Evolutionary conservation across 2,888 invertebrate species (phyloP).

Genomic region (Ophion slaviceki): DNA sequence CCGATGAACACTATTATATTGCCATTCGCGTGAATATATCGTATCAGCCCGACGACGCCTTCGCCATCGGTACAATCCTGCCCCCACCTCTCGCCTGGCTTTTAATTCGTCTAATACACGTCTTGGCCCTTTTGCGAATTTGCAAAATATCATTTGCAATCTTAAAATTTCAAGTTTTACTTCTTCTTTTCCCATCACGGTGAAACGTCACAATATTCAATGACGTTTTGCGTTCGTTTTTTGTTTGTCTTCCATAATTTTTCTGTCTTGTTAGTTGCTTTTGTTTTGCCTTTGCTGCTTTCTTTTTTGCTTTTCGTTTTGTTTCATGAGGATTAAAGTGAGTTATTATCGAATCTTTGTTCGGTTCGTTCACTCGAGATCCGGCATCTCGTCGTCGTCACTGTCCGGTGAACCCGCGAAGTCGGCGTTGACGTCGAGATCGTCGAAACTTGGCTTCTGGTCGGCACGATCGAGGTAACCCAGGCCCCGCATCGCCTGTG

Average conservation of each 20-base stretch:
- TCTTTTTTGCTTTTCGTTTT: constrained; percentile 50
- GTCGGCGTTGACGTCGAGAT: constrained; percentile 87
- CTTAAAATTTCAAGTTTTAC: constrained; percentile 44
- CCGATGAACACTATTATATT: constrained; percentile 70
- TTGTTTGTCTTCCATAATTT: constrained; percentile 35
- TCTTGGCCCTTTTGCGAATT: constrained; percentile 54
- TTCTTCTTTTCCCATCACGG: constrained; percentile 52
- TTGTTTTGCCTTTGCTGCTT: constrained; percentile 19
- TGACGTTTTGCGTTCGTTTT: constrained; percentile 30
- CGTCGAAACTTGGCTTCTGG: constrained; percentile 89
- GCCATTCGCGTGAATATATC: constrained; percentile 64
- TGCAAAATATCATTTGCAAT: constrained; percentile 66
- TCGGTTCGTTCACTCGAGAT: constrained; percentile 86
- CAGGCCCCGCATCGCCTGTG: constrained; percentile 90
- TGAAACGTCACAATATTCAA: constrained; percentile 1
- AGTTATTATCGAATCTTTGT: constrained; percentile 54
- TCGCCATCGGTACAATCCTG: constrained; percentile 29
- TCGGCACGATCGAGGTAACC: constrained; percentile 85
- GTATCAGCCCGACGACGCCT: constrained; percentile 14
- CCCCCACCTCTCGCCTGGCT: constrained; percentile 37
- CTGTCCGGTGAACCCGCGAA: constrained; percentile 86
- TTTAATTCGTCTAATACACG: background rate
- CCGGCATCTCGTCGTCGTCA: constrained; percentile 91
- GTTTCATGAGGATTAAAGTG: constrained; percentile 62
- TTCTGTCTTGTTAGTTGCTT: constrained; percentile 18